These are phyloP conservation scores for Falcunculus frontatus DNA, from an alignment of 2,113 vertebrate genomes.

Conservation along the genomic window DNA sequence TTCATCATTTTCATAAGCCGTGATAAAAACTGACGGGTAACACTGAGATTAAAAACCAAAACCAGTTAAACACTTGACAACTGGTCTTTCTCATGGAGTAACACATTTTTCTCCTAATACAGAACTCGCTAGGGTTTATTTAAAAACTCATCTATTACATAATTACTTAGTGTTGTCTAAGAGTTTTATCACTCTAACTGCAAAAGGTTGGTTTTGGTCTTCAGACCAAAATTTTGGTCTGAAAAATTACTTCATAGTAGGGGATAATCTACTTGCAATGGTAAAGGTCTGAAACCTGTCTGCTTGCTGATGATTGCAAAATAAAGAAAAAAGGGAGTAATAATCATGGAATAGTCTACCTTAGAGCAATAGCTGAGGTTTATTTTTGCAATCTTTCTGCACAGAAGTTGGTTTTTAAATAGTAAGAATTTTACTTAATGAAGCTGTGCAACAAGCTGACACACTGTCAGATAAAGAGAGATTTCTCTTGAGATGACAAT, in stretches of 20 bases:
- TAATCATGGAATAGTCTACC: not conserved
- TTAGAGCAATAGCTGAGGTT: not conserved
- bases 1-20: slow-evolving; percentile 82
- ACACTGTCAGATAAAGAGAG: not conserved
- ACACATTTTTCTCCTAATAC: not conserved
- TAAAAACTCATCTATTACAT: not conserved
- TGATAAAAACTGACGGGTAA: slow-evolving; percentile 91
- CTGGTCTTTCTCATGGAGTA: not conserved
- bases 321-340: not conserved
- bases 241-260: not conserved
- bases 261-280: not conserved
- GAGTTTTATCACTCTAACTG: not conserved
- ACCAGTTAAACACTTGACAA: not conserved
- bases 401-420: not conserved
- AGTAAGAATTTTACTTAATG: not conserved
- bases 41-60: slow-evolving; percentile 60
- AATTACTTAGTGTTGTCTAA: not conserved
- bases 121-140: not conserved
- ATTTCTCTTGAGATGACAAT: not conserved
- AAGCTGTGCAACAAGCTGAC: not conserved
- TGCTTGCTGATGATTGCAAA: not conserved
- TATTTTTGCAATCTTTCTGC: not conserved
- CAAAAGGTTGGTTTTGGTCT: too few relatives aligned
- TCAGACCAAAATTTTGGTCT: not conserved
- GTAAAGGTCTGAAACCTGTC: not conserved